These are phyloP conservation scores for Goniozus legneri DNA, from an alignment of 1,140 invertebrate genomes.

Conservation along the genomic window DNA sequence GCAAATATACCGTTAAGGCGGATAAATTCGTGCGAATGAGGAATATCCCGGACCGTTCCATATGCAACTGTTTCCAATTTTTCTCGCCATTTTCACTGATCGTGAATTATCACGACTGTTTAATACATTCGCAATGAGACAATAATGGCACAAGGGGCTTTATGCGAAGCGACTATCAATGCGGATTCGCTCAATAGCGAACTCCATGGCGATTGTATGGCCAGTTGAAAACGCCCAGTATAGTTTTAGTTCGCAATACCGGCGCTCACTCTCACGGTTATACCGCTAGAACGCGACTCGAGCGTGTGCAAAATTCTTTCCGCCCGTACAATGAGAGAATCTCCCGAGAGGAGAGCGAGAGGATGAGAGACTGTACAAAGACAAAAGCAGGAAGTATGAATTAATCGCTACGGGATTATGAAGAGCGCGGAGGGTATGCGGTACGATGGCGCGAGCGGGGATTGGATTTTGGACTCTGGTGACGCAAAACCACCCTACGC, in stretches of 20 bases:
- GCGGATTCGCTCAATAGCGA: constrained; percentile 13
- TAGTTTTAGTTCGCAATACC: too few species aligned
- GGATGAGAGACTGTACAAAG: not conserved
- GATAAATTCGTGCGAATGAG: not conserved
- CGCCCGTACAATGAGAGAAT: not conserved
- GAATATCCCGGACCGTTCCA: not conserved
- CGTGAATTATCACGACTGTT: not conserved
- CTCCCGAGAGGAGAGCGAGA: constrained; percentile 5
- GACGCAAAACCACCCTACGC: constrained; percentile 8
- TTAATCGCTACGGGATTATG: constrained; percentile 14
- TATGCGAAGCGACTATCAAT: constrained; percentile 10
- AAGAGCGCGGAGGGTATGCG: not conserved
- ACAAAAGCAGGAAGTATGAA: constrained; percentile 6
- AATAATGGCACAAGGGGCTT: constrained; percentile 11
- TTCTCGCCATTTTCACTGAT: constrained; percentile 6
- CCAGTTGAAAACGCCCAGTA: too few species aligned
- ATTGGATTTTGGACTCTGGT: constrained; percentile 27
- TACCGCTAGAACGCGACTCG: not conserved
- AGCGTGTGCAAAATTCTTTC: not conserved
- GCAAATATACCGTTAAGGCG: not conserved
- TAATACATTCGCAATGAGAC: constrained; percentile 10
- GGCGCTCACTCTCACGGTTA: not conserved
- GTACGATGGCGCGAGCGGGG: constrained; percentile 19
- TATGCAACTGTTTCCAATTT: constrained; percentile 8
- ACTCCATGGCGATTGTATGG: constrained; percentile 6